These are phyloP conservation scores for Nomada ruficornis DNA, from an alignment of 2,888 invertebrate genomes.

Conservation along the genomic window DNA sequence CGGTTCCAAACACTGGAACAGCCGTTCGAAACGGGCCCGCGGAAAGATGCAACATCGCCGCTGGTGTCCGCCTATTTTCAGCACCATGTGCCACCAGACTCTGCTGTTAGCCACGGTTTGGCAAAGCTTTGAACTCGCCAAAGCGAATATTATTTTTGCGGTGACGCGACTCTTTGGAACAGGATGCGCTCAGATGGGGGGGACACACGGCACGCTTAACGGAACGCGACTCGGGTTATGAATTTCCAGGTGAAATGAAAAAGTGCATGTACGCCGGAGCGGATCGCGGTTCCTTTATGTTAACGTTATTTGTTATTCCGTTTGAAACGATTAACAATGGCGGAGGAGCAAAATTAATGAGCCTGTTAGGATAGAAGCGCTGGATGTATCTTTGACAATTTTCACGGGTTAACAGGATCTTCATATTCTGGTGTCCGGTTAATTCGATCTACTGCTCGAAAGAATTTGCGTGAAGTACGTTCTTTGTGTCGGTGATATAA, in stretches of 20 bases:
- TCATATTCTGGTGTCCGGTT: background rate
- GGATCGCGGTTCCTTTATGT: background rate
- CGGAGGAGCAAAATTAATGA: background rate
- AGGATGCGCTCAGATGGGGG: background rate
- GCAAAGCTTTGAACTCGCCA: conserved; percentile 55
- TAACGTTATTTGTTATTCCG: conserved; percentile 12
- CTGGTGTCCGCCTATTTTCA: conserved; percentile 65
- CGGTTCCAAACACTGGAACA: conserved; percentile 52
- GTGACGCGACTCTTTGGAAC: conserved; percentile 47
- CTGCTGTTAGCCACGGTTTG: conserved; percentile 49
- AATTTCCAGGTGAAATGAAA: conserved; percentile 41
- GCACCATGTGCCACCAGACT: conserved; percentile 53
- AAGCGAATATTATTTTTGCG: conserved; percentile 67
- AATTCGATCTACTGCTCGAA: background rate
- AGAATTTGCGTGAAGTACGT: background rate
- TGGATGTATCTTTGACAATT: background rate
- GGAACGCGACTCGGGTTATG: conserved; percentile 35
- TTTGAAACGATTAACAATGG: conserved; percentile 5
- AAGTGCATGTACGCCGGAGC: conserved; percentile 6
- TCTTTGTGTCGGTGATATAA: no score
- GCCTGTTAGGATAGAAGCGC: background rate
- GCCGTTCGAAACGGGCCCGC: conserved; percentile 53
- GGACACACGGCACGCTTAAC: conserved; percentile 42
- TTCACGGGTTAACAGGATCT: background rate
- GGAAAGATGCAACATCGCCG: conserved; percentile 59